Base-by-base conservation (phyloP, 2,888 invertebrate genomes). In the Acleris holmiana region DNA sequence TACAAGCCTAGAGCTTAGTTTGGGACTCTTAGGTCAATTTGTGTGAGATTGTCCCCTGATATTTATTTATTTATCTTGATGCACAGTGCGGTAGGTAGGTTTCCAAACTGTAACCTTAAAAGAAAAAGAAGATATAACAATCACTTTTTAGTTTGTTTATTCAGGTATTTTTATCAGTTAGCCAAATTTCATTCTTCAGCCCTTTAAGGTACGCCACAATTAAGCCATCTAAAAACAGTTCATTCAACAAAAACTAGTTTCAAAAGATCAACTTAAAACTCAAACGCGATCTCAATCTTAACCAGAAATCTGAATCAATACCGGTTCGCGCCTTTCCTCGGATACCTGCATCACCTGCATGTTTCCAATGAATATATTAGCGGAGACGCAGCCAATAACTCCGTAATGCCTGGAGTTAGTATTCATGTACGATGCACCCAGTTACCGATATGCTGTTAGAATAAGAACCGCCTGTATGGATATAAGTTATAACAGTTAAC, bases 291-390 rank as follows among this genome's bases (percentile, higher is more conserved):
- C 44, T 44, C 44, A n/a, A 44, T 44, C 44, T 15, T n/a, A 6
- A n/a, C 7, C 13, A 17, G 44, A 17, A 10, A 60, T 49, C 49
- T 35, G 29, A 49, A 44, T 55, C 44, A 44, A 17, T 29, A 17
- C 49, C 78, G 77, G 75, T 75, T 73, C 82, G 81, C 83, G 82
- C 81, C 67, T 72, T 69, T 72, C 71, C 66, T 68, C 71, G 76
- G 75, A 78, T 78, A 74, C 70, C 73, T 73, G 82, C 77, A 29
- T 29, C 29, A 29, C 29, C 29, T 79, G 83, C 83, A 74, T 77
- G 80, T 75, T 79, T 80, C 82, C 85, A 87, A 88, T 88, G 88
- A 88, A 88, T 88, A 88, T 82, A 86, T 88, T 87, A 86, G 76
- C 58, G 65, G 67, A 73, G 74, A 74, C 75, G 69, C 77, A 80